phyloP scores from a whole-genome alignment of 2,888 invertebrate species.

The Cartodere bifasciata region DNA sequence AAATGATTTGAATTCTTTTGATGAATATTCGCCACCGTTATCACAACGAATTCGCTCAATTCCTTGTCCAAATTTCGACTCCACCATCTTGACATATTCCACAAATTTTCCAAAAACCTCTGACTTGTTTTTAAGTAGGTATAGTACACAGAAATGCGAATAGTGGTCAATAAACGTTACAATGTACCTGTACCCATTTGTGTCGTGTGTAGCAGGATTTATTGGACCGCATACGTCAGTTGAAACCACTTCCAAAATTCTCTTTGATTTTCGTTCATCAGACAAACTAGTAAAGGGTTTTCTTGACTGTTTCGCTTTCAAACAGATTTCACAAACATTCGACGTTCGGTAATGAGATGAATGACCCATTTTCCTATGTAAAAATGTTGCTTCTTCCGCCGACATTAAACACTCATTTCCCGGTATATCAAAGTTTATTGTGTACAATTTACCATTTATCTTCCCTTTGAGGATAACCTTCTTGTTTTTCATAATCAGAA shows the following conservation, averaged over 20 bases:
- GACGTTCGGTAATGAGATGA: conserved; percentile 14
- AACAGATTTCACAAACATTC: conserved; percentile 16
- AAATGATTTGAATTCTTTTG: conserved; percentile 13
- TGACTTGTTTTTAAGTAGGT: conserved; percentile 17
- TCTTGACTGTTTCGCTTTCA: conserved; percentile 13
- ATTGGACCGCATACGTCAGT: conserved; percentile 20
- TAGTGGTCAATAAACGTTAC: conserved; percentile 19
- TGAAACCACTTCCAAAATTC: conserved; percentile 13
- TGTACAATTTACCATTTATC: conserved; percentile 7
- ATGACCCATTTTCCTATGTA: conserved; percentile 19
- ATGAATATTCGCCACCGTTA: conserved; percentile 14
- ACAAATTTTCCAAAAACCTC: conserved; percentile 17
- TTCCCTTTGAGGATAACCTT: conserved; percentile 10
- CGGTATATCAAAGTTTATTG: conserved; percentile 3
- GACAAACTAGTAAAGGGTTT: conserved; percentile 11
- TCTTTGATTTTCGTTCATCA: conserved; percentile 14
- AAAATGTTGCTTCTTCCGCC: conserved; percentile 4
- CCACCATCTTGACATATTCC: conserved; percentile 14
- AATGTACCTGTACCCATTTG: conserved; percentile 17
- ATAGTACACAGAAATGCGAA: conserved; percentile 15
- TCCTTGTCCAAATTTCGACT: conserved; percentile 14
- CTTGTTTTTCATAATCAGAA: conserved; percentile 11
- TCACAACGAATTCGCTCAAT: conserved; percentile 17
- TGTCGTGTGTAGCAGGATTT: conserved; percentile 12
- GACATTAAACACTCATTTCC: neutral